Conservation (phyloP, 1,140 invertebrate genomes). For the Cydia pomonella region DNA sequence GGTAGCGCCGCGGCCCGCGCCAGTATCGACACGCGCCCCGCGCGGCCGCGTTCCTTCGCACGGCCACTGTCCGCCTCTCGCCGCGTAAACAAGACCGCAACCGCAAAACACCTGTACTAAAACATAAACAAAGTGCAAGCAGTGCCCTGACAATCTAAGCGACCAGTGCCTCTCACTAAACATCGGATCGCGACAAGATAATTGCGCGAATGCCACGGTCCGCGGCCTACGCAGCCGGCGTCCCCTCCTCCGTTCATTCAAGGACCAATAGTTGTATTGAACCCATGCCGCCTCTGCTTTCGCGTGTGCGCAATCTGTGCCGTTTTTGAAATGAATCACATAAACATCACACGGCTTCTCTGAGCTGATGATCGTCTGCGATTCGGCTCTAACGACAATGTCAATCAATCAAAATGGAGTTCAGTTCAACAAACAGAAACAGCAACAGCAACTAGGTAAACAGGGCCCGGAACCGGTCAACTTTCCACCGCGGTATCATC, state of each 20-base stretch:
- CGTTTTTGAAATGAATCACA: conserved; percentile 62
- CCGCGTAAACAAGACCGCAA: not conserved
- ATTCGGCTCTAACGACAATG: conserved; percentile 66
- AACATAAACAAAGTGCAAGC: conserved; percentile 35
- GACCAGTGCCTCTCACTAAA: conserved; percentile 34
- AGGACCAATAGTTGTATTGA: conserved; percentile 71
- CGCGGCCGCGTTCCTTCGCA: conserved; percentile 56
- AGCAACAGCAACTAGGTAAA: conserved; percentile 77
- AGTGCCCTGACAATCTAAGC: conserved; percentile 13
- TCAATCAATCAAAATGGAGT: conserved; percentile 75
- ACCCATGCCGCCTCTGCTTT: conserved; percentile 66
- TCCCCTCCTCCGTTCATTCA: conserved; percentile 73
- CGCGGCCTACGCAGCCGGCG: conserved; percentile 73
- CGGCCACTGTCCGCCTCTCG: conserved; percentile 2
- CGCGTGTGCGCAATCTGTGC: conserved; percentile 53
- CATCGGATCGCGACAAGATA: conserved; percentile 48
- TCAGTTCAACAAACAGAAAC: conserved; percentile 76
- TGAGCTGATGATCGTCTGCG: conserved; percentile 61
- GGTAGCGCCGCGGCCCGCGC: conserved; percentile 49
- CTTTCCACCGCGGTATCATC: conserved; percentile 79
- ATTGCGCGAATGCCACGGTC: conserved; percentile 76
- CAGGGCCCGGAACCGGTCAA: conserved; percentile 73
- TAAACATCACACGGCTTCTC: conserved; percentile 46
- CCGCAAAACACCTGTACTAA: conserved; percentile 8
- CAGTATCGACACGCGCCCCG: conserved; percentile 67